Percentiles rank a stretch among this genome's conserved stretches.
Conservation (phyloP, 2,113 vertebrate genomes). For the Suricata suricatta region DNA sequence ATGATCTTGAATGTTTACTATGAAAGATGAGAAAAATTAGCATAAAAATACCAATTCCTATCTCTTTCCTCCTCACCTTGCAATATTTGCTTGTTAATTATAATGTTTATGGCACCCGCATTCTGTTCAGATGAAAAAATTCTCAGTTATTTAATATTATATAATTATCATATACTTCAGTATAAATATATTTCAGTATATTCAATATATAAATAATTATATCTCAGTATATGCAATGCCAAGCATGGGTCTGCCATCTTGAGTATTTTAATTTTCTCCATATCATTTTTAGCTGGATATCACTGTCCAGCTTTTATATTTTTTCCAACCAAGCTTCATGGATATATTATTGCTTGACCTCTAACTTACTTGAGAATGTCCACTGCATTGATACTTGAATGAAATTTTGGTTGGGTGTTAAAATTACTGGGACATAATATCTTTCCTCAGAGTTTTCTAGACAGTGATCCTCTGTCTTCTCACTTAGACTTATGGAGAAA, state of each 20-base stretch:
- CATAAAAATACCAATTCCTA: neutral
- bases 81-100: neutral
- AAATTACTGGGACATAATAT: neutral
- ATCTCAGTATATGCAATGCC: neutral
- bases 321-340: neutral
- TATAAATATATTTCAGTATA: neutral
- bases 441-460: neutral
- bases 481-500: neutral
- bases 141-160: neutral
- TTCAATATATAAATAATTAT: neutral
- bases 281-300: neutral
- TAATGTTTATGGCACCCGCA: neutral
- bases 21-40: neutral
- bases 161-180: neutral
- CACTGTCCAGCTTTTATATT: neutral
- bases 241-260: neutral
- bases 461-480: neutral
- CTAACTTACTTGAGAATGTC: neutral
- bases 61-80: neutral
- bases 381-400: neutral
- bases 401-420: neutral
- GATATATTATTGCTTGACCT: neutral
- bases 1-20: neutral
- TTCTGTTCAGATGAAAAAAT: neutral
- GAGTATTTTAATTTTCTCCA: neutral